Evolutionary conservation across 1,140 invertebrate genomes (phyloP), one percentile per base, ranked within the genome.

Genomic region (Lamellibrachia luymesi): DNA sequence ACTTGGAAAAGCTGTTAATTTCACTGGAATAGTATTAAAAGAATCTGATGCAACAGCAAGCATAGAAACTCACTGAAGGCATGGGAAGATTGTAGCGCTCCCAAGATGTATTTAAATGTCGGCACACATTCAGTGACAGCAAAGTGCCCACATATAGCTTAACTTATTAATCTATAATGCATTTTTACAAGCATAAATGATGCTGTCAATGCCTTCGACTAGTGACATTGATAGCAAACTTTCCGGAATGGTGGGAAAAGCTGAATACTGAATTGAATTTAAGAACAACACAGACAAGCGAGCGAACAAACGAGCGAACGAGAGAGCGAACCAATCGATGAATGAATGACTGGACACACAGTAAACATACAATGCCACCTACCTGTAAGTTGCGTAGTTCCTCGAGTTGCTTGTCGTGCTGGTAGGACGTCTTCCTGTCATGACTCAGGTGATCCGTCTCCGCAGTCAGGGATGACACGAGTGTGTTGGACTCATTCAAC

Each of bases 371-470:
- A 17, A 80, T 0, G 38, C 80, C 80, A 49, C 90, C 95, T 98
- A 94, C 98, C 95, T 98, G 98, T 80, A 98, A 95, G 95, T 98
- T 98, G 91, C 98, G 95, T 91, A 98, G 95, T 94, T 98, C 97
- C 96, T 98, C 98, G 92, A 98, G 95, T 94, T 98, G 97, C 95
- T 97, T 97, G 95, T 98, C 97, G 94, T 97, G 97, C 93, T 97
- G 97, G 94, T 97, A 97, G 64, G 64, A 80, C 64, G 64, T 80
- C 64, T 17, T 80, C 64, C 64, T 80, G 90, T 51, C 90, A 25
- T 91, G 90, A 50, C 5, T 50, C 4, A 91, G 90, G 49, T 51
- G 90, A 13, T 91, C 50, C 0, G 38, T 91, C 27, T 91, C 90
- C 27, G 90, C 90, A 4, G 38, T 50, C 90, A 91, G 90, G 50